Evolutionary conservation across 2,113 vertebrate species (phyloP), one percentile per base, ranked within the genome.

Genomic region (Redunca redunca): DNA sequence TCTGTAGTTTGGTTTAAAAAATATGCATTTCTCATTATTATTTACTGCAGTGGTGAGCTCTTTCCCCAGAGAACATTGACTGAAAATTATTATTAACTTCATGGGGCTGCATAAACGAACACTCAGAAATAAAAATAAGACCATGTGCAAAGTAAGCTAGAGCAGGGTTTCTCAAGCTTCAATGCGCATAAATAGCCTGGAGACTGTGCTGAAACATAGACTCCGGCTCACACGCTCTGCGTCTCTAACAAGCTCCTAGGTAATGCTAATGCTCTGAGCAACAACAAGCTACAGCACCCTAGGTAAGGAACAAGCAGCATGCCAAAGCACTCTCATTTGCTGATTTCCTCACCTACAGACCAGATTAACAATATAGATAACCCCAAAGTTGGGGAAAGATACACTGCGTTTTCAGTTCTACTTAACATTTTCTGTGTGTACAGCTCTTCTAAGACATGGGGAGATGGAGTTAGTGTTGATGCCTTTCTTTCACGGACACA

Each of bases 61-160:
- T 46, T 67, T 94, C 36, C 62, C 26, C 67, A 67, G 74, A 62
- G 11, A 90, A 5, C 52, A 5, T 2, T 81, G 57, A 91, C 55
- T 95, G 21, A 40, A 89, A 87, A n/a, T 50, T 83, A 57, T 67
- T 92, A 94, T 55, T 94, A 91, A 90, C 36, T 78, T 64, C 26
- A 90, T 21, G n/a, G 25, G 33, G 21, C 46, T 89, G 28, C 67
- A 84, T 90, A 95, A 94, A 96, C 3, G 77, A 43, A 92, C 16
- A 90, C 25, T 64, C n/a, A 94, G 28, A 84, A 95, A 94, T 87
- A 95, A 92, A 96, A 95, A 55, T 53, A 82, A 60, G 85, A 67
- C 57, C 52, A 78, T 7, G 23, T 36, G 71, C 36, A 92, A 77
- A n/a, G 11, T 40, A 90, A 88, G 5, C 40, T 30, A 62, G 1